A percentile compares a stretch with the other conserved stretches of the same genome.
These are phyloP conservation scores for Pteromalus puparum DNA, from an alignment of 1,140 invertebrate species.

Conservation along the genomic window DNA sequence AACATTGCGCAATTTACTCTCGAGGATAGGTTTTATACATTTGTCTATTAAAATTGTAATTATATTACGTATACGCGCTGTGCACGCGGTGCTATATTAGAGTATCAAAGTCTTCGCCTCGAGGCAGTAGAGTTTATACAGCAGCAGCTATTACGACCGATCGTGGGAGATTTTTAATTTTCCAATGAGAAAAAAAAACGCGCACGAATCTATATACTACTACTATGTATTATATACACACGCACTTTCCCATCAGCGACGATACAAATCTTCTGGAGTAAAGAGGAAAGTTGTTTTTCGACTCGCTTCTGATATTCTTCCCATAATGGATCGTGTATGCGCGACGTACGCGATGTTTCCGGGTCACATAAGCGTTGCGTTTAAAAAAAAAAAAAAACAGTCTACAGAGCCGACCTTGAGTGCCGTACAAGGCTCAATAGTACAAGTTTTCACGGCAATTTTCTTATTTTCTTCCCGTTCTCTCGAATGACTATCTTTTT, in stretches of 20 bases:
- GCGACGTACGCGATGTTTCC: not conserved
- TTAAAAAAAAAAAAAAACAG: not conserved
- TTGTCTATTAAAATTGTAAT: not conserved
- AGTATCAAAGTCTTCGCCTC: not conserved
- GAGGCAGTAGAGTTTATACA: not conserved
- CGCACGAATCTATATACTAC: too few relatives aligned
- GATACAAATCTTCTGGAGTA: not conserved
- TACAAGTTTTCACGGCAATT: slow-evolving; percentile 8
- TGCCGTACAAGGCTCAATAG: not conserved
- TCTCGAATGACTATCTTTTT: not conserved
- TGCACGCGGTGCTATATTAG: not conserved
- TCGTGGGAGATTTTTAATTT: not conserved
- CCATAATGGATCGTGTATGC: not conserved
- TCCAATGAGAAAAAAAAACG: not conserved
- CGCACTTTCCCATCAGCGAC: too few relatives aligned
- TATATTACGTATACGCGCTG: not conserved
- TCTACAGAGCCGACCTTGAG: slow-evolving; percentile 14
- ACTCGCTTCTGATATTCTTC: not conserved
- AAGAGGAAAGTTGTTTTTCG: not conserved
- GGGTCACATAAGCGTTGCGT: not conserved
- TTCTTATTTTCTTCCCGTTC: slow-evolving; percentile 39
- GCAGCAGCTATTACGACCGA: not conserved
- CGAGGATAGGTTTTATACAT: not conserved
- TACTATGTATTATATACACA: not conserved
- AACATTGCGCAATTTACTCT: not conserved